Evolutionary conservation across 2,888 invertebrate species (phyloP), one percentile per base, ranked within the genome.

Genomic region (Ceratothoa steindachneri): DNA sequence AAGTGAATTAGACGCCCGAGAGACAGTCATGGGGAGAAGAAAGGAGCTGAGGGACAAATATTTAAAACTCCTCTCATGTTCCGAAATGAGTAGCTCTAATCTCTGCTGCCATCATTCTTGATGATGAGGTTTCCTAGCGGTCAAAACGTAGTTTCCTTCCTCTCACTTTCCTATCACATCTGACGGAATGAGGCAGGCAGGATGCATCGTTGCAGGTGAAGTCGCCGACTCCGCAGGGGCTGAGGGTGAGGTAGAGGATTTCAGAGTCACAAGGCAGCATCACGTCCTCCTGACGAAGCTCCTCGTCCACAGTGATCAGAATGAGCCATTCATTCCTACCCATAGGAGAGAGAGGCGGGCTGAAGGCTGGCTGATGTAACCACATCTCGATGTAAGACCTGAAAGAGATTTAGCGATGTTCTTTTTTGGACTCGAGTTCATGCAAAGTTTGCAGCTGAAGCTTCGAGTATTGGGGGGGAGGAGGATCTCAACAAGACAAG

Each of bases 151-250:
- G n/a, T n/a, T n/a, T n/a, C n/a, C n/a, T n/a, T 41, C 15, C 15
- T 24, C 60, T 60, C 24, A 60, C 60, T 60, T 60, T 60, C 24
- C 60, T 1, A 24, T 60, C 60, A 24, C 60, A 60, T 60, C 60
- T 60, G 19, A 60, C 19, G 12, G 2, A 12, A n/a, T 24, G 27
- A 22, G 60, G 60, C 24, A 60, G 24, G 22, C 60, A 60, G 12
- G 27, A 22, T n/a, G 22, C 60, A 24, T 2, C 27, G 1, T 12
- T 24, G 27, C 60, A 60, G 1, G 60, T 60, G 3, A 60, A 60
- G 24, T 60, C n/a, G 12, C 27, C 60, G 12, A 22, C 24, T 15
- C 22, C 22, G 24, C 60, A 60, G n/a, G 60, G 27, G 27, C 60
- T 60, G 19, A 60, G 27, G 12, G n/a, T 60, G 1, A 60, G 24